Conservation (phyloP, 2,797 vertebrate genomes). For the Cheirogaleus major region DNA sequence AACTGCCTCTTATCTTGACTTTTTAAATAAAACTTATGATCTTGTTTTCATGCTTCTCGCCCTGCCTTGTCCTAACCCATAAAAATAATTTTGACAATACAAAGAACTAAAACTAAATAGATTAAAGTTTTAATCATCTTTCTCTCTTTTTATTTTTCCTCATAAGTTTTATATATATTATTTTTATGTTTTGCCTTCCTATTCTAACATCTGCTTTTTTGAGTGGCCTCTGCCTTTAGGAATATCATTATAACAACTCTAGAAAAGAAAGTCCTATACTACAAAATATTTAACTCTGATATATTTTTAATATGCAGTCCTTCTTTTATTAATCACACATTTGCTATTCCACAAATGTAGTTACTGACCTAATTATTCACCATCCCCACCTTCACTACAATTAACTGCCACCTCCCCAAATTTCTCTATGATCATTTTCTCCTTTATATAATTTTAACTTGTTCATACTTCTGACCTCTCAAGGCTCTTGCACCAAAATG, state of each 20-base stretch:
- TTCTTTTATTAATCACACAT: background rate
- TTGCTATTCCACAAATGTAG: background rate
- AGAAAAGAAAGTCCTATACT: background rate
- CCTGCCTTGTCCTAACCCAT: background rate
- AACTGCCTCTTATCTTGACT: background rate
- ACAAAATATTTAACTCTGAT: background rate
- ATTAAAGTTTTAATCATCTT: background rate
- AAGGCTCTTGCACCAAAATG: background rate
- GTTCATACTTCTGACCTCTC: background rate
- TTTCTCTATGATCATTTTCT: background rate
- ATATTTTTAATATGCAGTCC: background rate
- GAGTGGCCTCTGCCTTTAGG: background rate
- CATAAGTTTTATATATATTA: background rate
- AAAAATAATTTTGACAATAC: slow-evolving; percentile 53
- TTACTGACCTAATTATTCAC: background rate
- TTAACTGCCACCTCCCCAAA: background rate
- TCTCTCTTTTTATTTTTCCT: slow-evolving; percentile 9
- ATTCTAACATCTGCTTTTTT: background rate
- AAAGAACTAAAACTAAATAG: slow-evolving; percentile 35
- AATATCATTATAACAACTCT: background rate
- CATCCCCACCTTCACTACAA: background rate
- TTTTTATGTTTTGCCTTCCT: background rate
- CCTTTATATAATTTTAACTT: background rate
- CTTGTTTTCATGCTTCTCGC: background rate
- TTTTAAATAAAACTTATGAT: slow-evolving; percentile 4